Percentiles rank a stretch among this genome's conserved stretches.
phyloP scores from a whole-genome alignment of 2,797 vertebrate species.

The Tragelaphus eurycerus region DNA sequence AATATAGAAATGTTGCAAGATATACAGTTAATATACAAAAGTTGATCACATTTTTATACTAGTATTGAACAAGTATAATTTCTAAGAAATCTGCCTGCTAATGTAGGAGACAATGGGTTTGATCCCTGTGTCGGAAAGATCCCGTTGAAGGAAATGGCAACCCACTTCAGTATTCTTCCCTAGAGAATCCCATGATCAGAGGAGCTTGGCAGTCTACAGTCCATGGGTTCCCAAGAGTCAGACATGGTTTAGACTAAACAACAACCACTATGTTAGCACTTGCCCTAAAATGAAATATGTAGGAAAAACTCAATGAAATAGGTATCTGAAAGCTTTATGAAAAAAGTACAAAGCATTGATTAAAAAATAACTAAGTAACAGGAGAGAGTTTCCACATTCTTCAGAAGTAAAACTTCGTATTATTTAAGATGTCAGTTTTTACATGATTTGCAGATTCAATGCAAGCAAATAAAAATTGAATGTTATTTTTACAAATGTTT shows the following conservation, averaged over 20 bases:
- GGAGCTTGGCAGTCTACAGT: neutral
- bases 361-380: neutral
- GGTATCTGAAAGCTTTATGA: neutral
- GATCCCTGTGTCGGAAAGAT: neutral
- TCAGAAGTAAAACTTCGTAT: neutral
- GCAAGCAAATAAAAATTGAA: neutral
- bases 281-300: neutral
- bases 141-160: neutral
- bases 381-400: neutral
- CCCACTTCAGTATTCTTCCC: neutral
- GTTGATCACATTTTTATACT: neutral
- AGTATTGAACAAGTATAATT: neutral
- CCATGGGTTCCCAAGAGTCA: neutral
- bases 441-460: neutral
- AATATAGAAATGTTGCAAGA: neutral
- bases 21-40: neutral
- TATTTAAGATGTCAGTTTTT: neutral
- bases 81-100: neutral
- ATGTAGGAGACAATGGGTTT: neutral
- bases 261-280: neutral
- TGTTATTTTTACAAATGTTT: neutral
- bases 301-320: neutral
- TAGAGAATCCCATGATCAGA: neutral
- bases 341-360: neutral
- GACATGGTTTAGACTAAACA: neutral